Evolutionary conservation across 30 jellyfish, hydroid and myxozoan genomes (phyloP).

Genomic region (Pseudorhiza aurosa): DNA sequence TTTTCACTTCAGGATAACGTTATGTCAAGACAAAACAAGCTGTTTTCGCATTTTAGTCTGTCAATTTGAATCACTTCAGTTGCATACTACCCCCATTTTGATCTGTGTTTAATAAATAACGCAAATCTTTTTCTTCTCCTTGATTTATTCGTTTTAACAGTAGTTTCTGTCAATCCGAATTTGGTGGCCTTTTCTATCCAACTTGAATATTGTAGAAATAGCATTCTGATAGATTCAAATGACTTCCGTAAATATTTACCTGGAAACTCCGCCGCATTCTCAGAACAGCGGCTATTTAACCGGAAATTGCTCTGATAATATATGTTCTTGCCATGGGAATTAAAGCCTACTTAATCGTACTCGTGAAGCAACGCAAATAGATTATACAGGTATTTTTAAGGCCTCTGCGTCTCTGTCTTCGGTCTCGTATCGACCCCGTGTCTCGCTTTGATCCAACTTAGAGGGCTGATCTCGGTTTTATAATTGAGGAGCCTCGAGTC

Average conservation of each 20-base stretch:
- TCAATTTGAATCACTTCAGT: too few species aligned
- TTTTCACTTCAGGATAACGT: too few species aligned
- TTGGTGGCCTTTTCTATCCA: neutral
- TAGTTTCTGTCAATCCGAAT: neutral
- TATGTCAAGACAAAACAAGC: too few species aligned
- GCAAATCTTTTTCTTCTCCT: neutral
- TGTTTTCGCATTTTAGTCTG: too few species aligned
- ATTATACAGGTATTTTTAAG: too few species aligned
- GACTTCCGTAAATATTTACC: slow-evolving; percentile 8
- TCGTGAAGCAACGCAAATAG: too few species aligned
- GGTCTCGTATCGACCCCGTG: too few species aligned
- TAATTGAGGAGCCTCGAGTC: too few species aligned
- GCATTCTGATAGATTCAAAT: slow-evolving; percentile 1
- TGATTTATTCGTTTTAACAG: neutral
- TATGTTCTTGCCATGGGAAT: slow-evolving; percentile 6
- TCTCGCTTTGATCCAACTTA: too few species aligned
- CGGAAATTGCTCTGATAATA: neutral
- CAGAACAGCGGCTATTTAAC: neutral
- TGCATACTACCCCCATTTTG: neutral
- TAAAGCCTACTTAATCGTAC: too few species aligned
- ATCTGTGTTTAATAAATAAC: neutral
- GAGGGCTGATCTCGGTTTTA: too few species aligned
- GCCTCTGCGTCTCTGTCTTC: too few species aligned
- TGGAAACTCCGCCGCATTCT: slow-evolving; percentile 10
- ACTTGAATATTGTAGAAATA: neutral